Percentiles rank a stretch among this genome's conserved stretches.
Conservation (phyloP, 2,113 vertebrate genomes). For the Cyprinodon brontotheroides region DNA sequence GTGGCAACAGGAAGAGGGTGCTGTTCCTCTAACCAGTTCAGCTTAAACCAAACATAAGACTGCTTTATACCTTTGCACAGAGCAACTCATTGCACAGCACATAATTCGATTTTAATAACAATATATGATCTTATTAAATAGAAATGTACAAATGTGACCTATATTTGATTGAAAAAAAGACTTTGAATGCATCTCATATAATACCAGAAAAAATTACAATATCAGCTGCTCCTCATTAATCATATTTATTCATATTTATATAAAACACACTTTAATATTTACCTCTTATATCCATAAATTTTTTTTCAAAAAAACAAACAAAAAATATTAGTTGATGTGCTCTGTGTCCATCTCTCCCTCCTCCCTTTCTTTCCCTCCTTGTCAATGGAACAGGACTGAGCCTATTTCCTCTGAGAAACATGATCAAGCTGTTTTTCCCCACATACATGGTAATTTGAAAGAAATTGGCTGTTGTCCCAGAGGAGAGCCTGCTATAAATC, state of each 20-base stretch:
- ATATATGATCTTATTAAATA: neutral
- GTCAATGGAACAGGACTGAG: constrained; percentile 7
- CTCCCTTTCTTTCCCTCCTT: constrained; percentile 8
- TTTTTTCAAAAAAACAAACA: too few relatives aligned
- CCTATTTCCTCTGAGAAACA: constrained; percentile 22
- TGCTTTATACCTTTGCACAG: neutral
- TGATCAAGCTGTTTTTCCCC: constrained; percentile 10
- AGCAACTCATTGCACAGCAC: neutral
- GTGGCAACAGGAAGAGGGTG: constrained; percentile 7
- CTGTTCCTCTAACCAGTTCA: neutral
- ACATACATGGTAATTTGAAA: constrained; percentile 23
- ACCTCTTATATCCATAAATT: neutral
- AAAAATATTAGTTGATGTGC: neutral
- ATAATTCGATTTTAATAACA: neutral
- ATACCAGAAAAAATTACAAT: neutral
- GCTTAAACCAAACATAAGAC: neutral
- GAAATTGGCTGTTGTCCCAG: constrained; percentile 29
- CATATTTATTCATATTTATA: neutral
- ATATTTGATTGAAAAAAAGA: neutral
- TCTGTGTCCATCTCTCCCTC: neutral
- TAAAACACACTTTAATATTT: neutral
- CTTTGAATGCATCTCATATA: neutral
- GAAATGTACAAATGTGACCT: neutral
- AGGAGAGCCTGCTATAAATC: constrained; percentile 30
- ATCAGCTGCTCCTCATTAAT: neutral